These are phyloP conservation scores for Rhamnusium bicolor DNA, from an alignment of 2,888 invertebrate species.

Conservation along the genomic window DNA sequence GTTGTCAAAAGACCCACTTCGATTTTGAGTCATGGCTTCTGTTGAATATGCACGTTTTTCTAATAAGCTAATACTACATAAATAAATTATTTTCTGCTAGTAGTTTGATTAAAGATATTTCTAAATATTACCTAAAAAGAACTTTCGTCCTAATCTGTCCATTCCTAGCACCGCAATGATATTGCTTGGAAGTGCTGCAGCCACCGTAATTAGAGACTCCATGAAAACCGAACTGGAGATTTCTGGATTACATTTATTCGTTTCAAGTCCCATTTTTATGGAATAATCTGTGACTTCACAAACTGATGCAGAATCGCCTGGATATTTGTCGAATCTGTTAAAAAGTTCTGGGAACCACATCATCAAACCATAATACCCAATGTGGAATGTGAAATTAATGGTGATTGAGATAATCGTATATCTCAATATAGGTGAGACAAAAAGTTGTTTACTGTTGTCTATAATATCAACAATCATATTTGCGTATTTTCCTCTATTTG, in stretches of 20 bases:
- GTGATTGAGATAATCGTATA: conserved; percentile 89
- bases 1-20: no score
- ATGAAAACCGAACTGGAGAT: conserved; percentile 87
- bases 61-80: no score
- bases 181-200: conserved; percentile 89
- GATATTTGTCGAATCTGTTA: conserved; percentile 90
- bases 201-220: conserved; percentile 90
- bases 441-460: conserved; percentile 87
- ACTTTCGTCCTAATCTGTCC: conserved; percentile 90
- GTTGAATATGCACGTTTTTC: no score
- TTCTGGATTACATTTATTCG: conserved; percentile 78
- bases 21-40: no score
- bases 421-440: conserved; percentile 85
- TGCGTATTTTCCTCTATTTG: conserved; percentile 79
- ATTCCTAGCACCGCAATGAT: conserved; percentile 86
- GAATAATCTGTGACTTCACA: conserved; percentile 86
- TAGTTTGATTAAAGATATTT: no score
- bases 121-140: conserved; percentile 79
- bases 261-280: conserved; percentile 74
- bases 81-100: no score
- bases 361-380: conserved; percentile 96
- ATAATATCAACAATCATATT: conserved; percentile 84
- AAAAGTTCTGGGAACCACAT: conserved; percentile 98
- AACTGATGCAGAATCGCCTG: conserved; percentile 79
- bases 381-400: conserved; percentile 94